phyloP scores from a whole-genome alignment of 2,113 vertebrate genomes.

The Gallinago undulata region DNA sequence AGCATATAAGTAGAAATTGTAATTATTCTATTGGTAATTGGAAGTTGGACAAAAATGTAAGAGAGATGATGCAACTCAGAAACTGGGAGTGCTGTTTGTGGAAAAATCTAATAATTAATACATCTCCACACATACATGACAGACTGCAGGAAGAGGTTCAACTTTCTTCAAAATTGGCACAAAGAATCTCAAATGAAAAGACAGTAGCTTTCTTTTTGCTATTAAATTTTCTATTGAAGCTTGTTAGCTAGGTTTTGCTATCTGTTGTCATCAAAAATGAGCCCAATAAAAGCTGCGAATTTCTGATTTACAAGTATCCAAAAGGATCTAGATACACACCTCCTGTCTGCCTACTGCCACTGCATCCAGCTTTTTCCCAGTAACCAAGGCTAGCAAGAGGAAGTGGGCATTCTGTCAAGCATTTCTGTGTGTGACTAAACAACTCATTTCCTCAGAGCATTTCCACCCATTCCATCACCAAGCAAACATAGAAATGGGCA shows the following conservation, averaged over 20 bases:
- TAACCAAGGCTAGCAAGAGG: neutral
- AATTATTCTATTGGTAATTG: neutral
- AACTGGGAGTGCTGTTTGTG: neutral
- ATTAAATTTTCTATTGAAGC: neutral
- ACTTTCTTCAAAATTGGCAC: neutral
- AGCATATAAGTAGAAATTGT: neutral
- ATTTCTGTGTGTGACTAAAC: neutral
- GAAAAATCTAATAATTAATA: neutral
- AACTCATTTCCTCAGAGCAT: slow-evolving; percentile 9
- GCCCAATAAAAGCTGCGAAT: neutral
- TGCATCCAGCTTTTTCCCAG: rapidly evolving
- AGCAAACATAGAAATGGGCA: neutral
- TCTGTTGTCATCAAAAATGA: neutral
- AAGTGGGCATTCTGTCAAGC: neutral
- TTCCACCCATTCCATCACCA: neutral
- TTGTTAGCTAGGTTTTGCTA: neutral
- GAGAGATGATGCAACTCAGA: neutral
- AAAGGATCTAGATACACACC: neutral
- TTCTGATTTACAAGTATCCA: neutral
- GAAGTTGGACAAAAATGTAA: neutral
- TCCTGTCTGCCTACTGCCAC: neutral
- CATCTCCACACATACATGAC: neutral
- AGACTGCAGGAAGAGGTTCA: neutral
- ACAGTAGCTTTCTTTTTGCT: neutral
- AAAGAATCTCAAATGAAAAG: neutral